These are phyloP conservation scores for Asarcornis scutulata DNA, from an alignment of 2,113 vertebrate species.

Conservation along the genomic window DNA sequence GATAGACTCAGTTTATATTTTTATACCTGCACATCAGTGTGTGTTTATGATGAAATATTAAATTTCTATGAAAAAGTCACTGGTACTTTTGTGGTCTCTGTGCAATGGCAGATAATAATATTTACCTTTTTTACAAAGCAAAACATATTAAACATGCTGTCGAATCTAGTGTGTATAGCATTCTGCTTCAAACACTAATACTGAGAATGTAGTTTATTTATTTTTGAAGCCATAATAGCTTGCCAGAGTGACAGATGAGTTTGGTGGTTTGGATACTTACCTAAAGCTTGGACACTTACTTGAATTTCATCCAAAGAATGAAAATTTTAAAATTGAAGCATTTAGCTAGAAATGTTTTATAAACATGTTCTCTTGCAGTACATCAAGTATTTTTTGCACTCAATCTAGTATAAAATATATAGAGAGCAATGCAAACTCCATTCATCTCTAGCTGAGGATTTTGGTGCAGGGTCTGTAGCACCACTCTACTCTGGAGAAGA, in stretches of 20 bases:
- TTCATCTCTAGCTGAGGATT: neutral
- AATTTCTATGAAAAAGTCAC: neutral
- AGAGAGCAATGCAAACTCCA: neutral
- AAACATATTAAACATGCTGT: neutral
- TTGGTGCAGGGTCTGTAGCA: neutral
- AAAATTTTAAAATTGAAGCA: constrained; percentile 1
- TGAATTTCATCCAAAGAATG: neutral
- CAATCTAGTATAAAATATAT: neutral
- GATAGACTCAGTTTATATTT: neutral
- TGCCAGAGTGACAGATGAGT: neutral
- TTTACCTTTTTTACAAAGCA: neutral
- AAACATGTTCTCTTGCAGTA: neutral
- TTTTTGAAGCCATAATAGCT: neutral
- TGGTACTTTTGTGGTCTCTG: neutral
- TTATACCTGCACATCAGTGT: neutral
- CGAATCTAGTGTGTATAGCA: neutral
- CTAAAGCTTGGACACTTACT: neutral
- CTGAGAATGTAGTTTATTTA: neutral
- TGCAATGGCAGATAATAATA: neutral
- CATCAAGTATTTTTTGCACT: neutral
- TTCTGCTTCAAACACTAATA: neutral
- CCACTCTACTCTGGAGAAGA: neutral
- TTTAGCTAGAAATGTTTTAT: neutral
- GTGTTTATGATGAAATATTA: neutral
- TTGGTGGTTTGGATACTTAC: neutral